phyloP scores from a whole-genome alignment of 2,797 vertebrate species.

The Meriones psammophilus region DNA sequence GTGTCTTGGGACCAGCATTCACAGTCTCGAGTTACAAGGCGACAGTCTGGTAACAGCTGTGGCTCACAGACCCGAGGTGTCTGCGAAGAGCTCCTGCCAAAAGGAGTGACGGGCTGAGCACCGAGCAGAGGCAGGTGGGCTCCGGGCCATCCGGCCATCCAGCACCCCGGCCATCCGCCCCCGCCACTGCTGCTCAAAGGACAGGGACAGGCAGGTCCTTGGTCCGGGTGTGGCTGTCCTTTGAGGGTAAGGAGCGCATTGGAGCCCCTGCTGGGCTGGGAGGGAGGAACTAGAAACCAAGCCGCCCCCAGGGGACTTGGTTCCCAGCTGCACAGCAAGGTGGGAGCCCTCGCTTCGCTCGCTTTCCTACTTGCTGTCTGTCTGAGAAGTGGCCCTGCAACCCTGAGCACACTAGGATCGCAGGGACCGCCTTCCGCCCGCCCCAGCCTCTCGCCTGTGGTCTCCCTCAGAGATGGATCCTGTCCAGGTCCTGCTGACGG shows the following conservation, averaged over 20 bases:
- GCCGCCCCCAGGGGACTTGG: too few species aligned
- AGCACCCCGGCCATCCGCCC: not conserved
- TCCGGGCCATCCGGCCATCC: fast-evolving
- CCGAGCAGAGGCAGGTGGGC: not conserved
- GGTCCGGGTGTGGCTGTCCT: not conserved
- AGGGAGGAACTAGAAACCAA: not conserved
- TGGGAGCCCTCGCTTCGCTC: not conserved
- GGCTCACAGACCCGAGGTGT: not conserved
- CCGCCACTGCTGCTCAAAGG: not conserved
- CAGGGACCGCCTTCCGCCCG: too few species aligned
- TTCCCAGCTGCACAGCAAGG: not conserved
- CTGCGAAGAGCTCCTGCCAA: not conserved
- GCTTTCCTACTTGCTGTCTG: not conserved
- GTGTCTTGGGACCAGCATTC: not conserved
- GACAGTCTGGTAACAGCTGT: conserved; percentile 1
- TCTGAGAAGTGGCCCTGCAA: not conserved
- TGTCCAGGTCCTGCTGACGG: not conserved
- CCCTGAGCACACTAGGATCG: too few species aligned
- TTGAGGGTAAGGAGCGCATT: not conserved
- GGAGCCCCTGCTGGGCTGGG: not conserved
- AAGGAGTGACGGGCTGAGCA: not conserved
- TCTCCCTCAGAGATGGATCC: not conserved
- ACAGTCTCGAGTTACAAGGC: conserved; percentile 5
- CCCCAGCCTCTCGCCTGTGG: too few species aligned
- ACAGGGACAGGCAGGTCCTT: fast-evolving